Base-by-base conservation (phyloP, 2,888 invertebrate species). In the Hedya salicella region DNA sequence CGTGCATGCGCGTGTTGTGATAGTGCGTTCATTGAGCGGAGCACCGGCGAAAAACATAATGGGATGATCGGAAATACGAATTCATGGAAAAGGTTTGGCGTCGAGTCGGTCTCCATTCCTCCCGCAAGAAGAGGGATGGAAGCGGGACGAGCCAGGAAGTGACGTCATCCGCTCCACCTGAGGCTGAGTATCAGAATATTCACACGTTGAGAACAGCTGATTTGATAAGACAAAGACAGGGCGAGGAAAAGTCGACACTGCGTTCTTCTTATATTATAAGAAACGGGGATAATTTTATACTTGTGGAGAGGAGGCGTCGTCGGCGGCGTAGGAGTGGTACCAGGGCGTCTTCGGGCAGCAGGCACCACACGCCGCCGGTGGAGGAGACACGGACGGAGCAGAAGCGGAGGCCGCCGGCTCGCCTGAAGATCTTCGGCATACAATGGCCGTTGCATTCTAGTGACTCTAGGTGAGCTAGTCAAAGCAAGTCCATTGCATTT, bases 81-180 rank as follows among this genome's bases (percentile, higher is more conserved):
- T 86, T 86, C 85, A 88, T 92, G 93, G 92, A 93, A 92, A 93
- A 92, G 86, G 92, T 93, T 89, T 92, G 92, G 92, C 91, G 92
- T 84, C 86, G 92, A 74, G 92, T 93, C 74, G 93, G 93, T 82
- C 92, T 93, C 87, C 93, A 92, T 89, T 92, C 93, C 89, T 92
- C 93, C 85, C 92, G 92, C 64, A 92, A 92, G 86, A 93, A 93
- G 88, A 90, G 92, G 89, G 92, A 92, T 87, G 92, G 92, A 87
- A 92, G 91, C 78, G 92, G 91, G 71, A 88, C 91, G 74, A 91
- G 91, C 76, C 82, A 76, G 72, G 91, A 92, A 85, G 88, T 86
- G 82, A 85, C 87, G 72, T 73, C 86, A 72, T 73, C 85, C 32
- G 82, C 85, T 57, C 90, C 88, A 25, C 88, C 76, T 14, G 92